Percentiles rank a stretch among this genome's conserved stretches.
phyloP scores from a whole-genome alignment of 1,140 invertebrate species.

The Nasonia vitripennis region DNA sequence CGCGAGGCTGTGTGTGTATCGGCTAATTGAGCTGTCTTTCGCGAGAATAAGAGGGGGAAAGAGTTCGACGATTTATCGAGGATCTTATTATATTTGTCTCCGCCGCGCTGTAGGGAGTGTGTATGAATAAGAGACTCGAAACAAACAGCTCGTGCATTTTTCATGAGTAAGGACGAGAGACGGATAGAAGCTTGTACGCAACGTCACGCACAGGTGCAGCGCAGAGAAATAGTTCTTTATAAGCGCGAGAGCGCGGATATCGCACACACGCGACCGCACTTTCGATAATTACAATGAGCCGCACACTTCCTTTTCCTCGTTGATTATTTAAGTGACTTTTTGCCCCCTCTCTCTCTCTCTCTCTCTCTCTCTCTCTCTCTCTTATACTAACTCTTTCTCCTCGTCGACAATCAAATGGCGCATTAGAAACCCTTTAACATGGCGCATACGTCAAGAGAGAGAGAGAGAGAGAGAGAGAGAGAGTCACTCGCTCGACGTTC shows the following conservation, averaged over 20 bases:
- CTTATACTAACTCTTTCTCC: too few species aligned
- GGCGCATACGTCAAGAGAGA: not conserved
- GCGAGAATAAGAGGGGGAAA: not conserved
- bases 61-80: too few species aligned
- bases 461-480: not conserved
- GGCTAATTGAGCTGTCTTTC: not conserved
- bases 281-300: constrained; percentile 1
- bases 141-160: not conserved
- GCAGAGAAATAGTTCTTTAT: constrained; percentile 55
- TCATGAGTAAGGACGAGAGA: not conserved
- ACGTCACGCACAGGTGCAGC: constrained; percentile 18
- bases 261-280: not conserved
- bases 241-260: constrained; percentile 49
- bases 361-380: too few species aligned
- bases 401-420: too few species aligned
- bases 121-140: not conserved
- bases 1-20: not conserved
- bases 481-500: not conserved
- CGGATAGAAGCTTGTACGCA: not conserved
- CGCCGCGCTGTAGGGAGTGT: not conserved
- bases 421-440: not conserved
- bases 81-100: not conserved
- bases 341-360: not conserved
- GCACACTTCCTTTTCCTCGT: not conserved
- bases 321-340: not conserved